phyloP scores from a whole-genome alignment of 2,113 vertebrate species.

The Kryptolebias marmoratus region DNA sequence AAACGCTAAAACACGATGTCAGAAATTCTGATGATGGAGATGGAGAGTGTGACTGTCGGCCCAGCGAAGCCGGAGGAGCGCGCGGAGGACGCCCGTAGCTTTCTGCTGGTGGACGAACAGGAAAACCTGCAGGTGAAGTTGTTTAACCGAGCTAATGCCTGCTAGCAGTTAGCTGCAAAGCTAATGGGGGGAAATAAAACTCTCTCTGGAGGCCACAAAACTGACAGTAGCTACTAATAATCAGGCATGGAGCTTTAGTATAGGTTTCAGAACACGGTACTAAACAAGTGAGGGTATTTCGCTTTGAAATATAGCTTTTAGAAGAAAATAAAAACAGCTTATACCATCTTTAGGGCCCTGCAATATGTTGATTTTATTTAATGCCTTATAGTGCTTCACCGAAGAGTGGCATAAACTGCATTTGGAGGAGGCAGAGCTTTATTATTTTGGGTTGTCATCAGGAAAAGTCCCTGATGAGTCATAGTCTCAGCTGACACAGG shows the following conservation, averaged over 20 bases:
- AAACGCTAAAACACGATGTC: conserved; percentile 71
- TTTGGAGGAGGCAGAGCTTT: neutral
- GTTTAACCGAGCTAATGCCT: conserved; percentile 44
- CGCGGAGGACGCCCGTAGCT: conserved; percentile 63
- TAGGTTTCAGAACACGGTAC: too few species aligned
- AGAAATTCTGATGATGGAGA: conserved; percentile 76
- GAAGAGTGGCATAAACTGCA: neutral
- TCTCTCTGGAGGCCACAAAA: neutral
- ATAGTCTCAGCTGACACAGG: conserved; percentile 27
- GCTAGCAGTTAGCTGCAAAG: conserved; percentile 56
- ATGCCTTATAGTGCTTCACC: too few species aligned
- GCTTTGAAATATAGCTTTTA: too few species aligned
- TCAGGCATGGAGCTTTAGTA: neutral
- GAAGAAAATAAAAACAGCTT: neutral
- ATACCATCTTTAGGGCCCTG: too few species aligned
- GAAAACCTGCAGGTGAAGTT: conserved; percentile 83
- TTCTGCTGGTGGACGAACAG: conserved; percentile 83
- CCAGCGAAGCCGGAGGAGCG: conserved; percentile 33
- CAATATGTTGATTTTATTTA: too few species aligned
- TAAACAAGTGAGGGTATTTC: too few species aligned
- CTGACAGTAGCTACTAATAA: neutral
- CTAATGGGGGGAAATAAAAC: conserved; percentile 11
- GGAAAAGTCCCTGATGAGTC: conserved; percentile 60
- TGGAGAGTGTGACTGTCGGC: conserved; percentile 68
- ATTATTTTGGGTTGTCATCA: neutral